Base-by-base conservation (phyloP, 2,113 vertebrate genomes). In the Xenotilapia flavipinnis region DNA sequence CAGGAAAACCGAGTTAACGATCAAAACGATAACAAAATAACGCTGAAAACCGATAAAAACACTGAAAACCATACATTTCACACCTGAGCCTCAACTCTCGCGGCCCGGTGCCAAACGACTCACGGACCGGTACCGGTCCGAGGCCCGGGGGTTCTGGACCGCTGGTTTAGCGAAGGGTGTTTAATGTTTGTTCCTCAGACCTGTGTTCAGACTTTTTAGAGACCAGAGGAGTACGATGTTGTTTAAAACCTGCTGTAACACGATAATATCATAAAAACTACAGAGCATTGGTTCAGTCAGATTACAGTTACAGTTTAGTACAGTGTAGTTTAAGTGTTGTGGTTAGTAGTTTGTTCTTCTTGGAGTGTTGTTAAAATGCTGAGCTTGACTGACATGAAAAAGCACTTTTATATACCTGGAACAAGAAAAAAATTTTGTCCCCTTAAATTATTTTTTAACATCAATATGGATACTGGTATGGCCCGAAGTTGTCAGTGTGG, bases 1-100 rank as follows among this genome's bases (percentile, higher is more conserved):
- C 1, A 54, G 53, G 53, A 23, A 54, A 23, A 54, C 53, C 0
- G 17, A 51, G 17, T 51, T n/a, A 51, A n/a, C 1, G 3, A 9
- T 51, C 0, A 51, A 51, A 51, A 19, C 17, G 2, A 51, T 51
- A 51, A 51, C 17, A 51, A 19, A 51, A 19, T 51, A 51, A 51
- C 3, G 1, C 47, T 49, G 47, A 51, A 51, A 51, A 51, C 3
- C 1, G 3, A 51, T 51, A 51, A 51, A 49, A 19, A 49, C 45
- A 1, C 45, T 47, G 45, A 17, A 47, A 17, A 51, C 9, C 1
- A 53, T 8, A 36, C 33, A 3, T 36, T 36, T 36, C 33, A 36
- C 3, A 54, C 51, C 5, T 21, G 51, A 54, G 10, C 51, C 51
- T 54, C 51, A 54, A 54, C 51, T 21, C 51, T 54, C 2, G 5